phyloP scores from a whole-genome alignment of 2,797 vertebrate genomes.

The Gallirallus australis region DNA sequence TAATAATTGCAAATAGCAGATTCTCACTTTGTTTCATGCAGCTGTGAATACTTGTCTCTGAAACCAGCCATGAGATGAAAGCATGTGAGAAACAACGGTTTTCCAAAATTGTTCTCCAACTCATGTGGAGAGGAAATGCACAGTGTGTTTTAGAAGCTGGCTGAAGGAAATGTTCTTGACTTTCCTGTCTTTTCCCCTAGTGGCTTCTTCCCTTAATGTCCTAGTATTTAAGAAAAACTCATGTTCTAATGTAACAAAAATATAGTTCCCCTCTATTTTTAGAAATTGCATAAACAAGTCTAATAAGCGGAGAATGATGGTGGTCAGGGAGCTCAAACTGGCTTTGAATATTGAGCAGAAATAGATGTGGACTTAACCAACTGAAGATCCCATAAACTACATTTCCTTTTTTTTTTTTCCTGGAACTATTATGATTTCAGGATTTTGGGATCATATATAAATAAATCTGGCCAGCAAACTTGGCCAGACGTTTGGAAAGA shows the following conservation, averaged over 20 bases:
- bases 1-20: background rate
- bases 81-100: background rate
- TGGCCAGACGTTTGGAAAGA: constrained; percentile 57
- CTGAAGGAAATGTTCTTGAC: constrained; percentile 57
- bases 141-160: constrained; percentile 43
- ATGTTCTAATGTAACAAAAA: constrained; percentile 46
- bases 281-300: constrained; percentile 38
- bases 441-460: constrained; percentile 60
- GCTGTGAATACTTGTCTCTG: constrained; percentile 36
- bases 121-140: constrained; percentile 29
- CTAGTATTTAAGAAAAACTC: constrained; percentile 15
- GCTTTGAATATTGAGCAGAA: constrained; percentile 34
- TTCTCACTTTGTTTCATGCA: constrained; percentile 26
- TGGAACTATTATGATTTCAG: constrained; percentile 58
- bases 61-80: constrained; percentile 18
- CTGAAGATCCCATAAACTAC: background rate
- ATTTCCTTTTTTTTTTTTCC: constrained; percentile 46
- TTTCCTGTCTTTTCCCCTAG: constrained; percentile 51
- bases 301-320: constrained; percentile 26
- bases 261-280: constrained; percentile 56
- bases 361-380: constrained; percentile 41
- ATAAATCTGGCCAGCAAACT: constrained; percentile 50
- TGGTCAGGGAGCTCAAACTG: constrained; percentile 28
- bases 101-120: constrained; percentile 33
- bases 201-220: constrained; percentile 47